Evolutionary conservation across 2,888 invertebrate species (phyloP).

Genomic region (Xylocampa areola): DNA sequence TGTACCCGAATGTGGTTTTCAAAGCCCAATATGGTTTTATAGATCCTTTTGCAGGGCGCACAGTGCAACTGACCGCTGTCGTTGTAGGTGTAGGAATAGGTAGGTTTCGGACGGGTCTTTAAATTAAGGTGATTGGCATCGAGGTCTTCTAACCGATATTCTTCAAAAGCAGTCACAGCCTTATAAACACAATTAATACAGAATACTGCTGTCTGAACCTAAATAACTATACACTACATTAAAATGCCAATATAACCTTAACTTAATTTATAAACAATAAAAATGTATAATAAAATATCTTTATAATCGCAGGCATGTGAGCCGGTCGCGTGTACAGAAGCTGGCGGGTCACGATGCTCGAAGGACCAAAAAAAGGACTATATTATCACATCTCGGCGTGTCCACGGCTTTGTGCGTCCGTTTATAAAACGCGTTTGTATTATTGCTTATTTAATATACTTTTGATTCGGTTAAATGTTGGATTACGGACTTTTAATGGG

Average conservation of each 20-base stretch:
- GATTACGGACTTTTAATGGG: constrained; percentile 42
- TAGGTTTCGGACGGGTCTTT: no score
- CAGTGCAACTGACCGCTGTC: no score
- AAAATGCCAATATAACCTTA: background rate
- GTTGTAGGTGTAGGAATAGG: no score
- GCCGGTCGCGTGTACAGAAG: constrained; percentile 46
- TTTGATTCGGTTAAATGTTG: constrained; percentile 46
- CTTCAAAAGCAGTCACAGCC: no score
- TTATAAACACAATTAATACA: background rate
- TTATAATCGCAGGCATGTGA: constrained; percentile 52
- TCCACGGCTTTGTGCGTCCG: constrained; percentile 49
- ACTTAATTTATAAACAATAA: constrained; percentile 17
- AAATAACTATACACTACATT: background rate
- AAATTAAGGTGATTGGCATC: no score
- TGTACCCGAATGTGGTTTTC: no score
- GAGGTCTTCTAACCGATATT: no score
- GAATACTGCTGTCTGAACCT: background rate
- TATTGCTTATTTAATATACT: constrained; percentile 61
- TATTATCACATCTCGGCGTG: constrained; percentile 52
- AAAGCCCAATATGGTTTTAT: no score
- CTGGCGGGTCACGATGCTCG: constrained; percentile 59
- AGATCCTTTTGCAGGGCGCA: no score
- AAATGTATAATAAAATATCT: constrained; percentile 30
- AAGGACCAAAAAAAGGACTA: constrained; percentile 47
- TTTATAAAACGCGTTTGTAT: constrained; percentile 57